Conservation (phyloP, 2,113 vertebrate genomes). For the Vicugna pacos region DNA sequence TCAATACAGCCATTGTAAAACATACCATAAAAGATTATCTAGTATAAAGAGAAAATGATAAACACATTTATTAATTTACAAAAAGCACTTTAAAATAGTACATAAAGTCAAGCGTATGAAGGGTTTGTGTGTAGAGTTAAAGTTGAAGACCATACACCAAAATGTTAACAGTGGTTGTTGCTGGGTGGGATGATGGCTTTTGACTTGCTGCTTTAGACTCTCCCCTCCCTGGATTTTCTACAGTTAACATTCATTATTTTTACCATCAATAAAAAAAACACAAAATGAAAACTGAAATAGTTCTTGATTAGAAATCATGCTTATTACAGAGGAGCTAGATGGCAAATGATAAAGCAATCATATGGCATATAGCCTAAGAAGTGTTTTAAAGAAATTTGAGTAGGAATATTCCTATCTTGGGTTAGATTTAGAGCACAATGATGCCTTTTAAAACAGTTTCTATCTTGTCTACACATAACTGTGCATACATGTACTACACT, state of each 20-base stretch:
- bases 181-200: neutral
- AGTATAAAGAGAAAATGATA: neutral
- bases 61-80: neutral
- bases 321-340: neutral
- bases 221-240: neutral
- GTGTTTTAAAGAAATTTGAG: neutral
- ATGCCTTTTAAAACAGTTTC: neutral
- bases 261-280: neutral
- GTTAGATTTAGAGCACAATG: neutral
- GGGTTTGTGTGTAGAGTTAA: neutral
- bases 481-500: accelerated
- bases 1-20: neutral
- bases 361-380: neutral
- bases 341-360: neutral
- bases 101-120: neutral
- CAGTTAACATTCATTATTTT: neutral
- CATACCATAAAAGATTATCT: neutral
- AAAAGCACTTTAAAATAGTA: neutral
- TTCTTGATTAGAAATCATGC: neutral
- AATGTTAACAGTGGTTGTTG: neutral
- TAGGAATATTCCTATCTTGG: neutral
- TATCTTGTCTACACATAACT: neutral
- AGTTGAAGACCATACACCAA: neutral
- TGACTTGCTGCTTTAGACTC: neutral
- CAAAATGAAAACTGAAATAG: neutral